Conservation (phyloP, 2,888 invertebrate genomes). For the Neoaliturus tenellus region DNA sequence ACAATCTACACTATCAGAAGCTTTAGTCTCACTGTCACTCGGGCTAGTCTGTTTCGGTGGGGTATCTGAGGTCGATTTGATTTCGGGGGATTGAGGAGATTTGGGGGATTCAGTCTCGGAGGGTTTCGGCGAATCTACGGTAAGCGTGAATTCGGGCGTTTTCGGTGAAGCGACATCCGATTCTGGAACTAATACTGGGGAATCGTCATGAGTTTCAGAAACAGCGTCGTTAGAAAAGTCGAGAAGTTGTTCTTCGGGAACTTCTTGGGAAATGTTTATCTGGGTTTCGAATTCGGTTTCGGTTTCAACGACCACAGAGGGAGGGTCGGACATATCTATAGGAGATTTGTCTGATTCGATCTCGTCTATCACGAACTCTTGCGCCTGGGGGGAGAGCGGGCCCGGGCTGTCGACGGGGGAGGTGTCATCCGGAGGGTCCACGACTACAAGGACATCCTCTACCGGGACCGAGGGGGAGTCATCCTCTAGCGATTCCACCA, state of each 20-base stretch:
- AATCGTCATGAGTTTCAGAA: neutral
- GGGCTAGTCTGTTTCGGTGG: neutral
- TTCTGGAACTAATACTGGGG: neutral
- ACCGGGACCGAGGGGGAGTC: conserved; percentile 58
- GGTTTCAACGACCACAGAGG: neutral
- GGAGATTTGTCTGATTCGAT: conserved; percentile 13
- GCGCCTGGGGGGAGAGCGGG: conserved; percentile 20
- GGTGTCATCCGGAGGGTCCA: conserved; percentile 61
- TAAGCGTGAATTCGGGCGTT: neutral
- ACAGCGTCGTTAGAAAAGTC: conserved; percentile 4
- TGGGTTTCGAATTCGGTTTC: neutral
- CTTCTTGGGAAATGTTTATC: neutral
- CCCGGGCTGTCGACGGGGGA: conserved; percentile 53
- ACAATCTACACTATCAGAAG: conserved; percentile 30
- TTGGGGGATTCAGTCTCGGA: conserved; percentile 11
- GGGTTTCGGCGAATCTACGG: neutral
- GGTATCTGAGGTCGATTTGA: neutral
- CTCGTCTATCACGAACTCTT: neutral
- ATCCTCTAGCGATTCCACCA: neutral
- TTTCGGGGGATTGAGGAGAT: neutral
- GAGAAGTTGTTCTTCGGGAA: conserved; percentile 28
- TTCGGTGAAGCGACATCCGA: neutral
- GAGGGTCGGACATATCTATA: neutral
- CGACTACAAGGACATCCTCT: conserved; percentile 38
- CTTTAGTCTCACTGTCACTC: conserved; percentile 13